Conservation (phyloP, 2,888 invertebrate species). For the Drosophila quasianomalipes region DNA sequence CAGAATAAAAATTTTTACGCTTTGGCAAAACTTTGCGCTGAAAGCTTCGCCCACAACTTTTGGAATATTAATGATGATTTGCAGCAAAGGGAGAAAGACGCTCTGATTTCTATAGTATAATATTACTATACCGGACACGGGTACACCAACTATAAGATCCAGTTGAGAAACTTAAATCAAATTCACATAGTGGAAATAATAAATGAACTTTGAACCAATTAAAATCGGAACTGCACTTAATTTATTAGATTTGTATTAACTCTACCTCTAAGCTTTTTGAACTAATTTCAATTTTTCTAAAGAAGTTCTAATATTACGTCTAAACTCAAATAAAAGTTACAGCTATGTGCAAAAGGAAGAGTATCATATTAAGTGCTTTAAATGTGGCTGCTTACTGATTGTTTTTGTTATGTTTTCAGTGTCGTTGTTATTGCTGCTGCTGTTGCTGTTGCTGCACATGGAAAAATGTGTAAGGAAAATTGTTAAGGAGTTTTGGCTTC, state of each 20-base stretch:
- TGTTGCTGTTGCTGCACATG: constrained; percentile 33
- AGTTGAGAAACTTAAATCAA: background rate
- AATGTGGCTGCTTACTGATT: constrained; percentile 8
- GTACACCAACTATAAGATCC: constrained; percentile 18
- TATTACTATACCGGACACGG: background rate
- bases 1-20: constrained; percentile 53
- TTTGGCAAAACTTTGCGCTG: constrained; percentile 60
- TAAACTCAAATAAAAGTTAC: background rate
- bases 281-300: background rate
- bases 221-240: background rate
- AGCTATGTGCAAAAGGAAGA: background rate
- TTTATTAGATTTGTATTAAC: background rate
- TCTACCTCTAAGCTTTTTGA: background rate
- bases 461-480: constrained; percentile 37
- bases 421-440: constrained; percentile 23
- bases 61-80: constrained; percentile 78
- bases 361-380: constrained; percentile 2
- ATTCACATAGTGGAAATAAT: background rate
- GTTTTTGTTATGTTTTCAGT: constrained; percentile 38
- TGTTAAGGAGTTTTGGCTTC: constrained; percentile 41
- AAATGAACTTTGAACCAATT: background rate
- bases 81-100: constrained; percentile 36
- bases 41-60: constrained; percentile 75
- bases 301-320: background rate
- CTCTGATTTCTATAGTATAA: constrained; percentile 18